Conservation (phyloP, 2,888 invertebrate genomes). For the Heliothis peltigera region DNA sequence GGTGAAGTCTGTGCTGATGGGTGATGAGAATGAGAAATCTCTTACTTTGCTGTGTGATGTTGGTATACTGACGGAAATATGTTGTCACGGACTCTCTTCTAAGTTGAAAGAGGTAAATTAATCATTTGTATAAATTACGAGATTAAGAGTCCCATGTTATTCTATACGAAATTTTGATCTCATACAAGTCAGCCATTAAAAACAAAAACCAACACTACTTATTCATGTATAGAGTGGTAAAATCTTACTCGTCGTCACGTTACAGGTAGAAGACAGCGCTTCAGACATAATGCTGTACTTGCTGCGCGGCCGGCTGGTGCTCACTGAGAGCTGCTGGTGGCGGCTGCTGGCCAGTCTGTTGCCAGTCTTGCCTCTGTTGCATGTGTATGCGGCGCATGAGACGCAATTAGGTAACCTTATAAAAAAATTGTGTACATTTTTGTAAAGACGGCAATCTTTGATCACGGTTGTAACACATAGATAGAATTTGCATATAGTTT, state of each 20-base stretch:
- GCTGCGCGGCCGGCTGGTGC: slow-evolving; percentile 91
- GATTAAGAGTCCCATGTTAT: too few species aligned
- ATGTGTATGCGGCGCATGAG: slow-evolving; percentile 89
- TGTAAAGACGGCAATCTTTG: too few species aligned
- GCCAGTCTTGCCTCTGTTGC: slow-evolving; percentile 90
- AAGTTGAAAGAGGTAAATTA: slow-evolving; percentile 71
- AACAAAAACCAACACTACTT: too few species aligned
- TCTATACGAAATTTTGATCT: too few species aligned
- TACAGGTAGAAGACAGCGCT: slow-evolving; percentile 89
- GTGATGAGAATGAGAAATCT: slow-evolving; percentile 87
- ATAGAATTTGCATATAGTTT: too few species aligned
- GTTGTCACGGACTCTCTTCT: slow-evolving; percentile 90
- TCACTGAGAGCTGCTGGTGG: slow-evolving; percentile 91
- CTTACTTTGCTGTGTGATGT: slow-evolving; percentile 89
- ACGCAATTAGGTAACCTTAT: slow-evolving; percentile 77
- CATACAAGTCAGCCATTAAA: too few species aligned
- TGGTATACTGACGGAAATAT: slow-evolving; percentile 91
- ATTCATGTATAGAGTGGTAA: too few species aligned
- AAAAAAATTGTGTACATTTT: too few species aligned
- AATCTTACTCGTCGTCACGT: slow-evolving; percentile 13
- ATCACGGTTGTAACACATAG: too few species aligned
- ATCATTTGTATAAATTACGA: not conserved
- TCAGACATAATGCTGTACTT: slow-evolving; percentile 91
- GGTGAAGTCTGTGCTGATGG: slow-evolving; percentile 89
- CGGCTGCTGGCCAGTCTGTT: slow-evolving; percentile 89